Conservation (phyloP, 2,113 vertebrate genomes). For the Lepus europaeus region DNA sequence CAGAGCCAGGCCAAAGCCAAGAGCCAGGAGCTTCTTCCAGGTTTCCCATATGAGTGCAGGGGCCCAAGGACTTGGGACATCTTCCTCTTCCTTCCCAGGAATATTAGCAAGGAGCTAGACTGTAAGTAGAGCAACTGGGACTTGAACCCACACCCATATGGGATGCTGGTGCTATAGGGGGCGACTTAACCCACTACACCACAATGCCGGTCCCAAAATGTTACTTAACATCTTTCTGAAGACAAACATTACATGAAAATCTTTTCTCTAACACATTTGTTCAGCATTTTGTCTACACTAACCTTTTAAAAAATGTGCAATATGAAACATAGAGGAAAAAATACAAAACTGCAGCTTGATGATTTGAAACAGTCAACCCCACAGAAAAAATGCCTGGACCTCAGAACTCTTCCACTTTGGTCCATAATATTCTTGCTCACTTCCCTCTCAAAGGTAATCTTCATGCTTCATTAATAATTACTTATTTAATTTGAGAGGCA, state of each 20-base stretch:
- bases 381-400: background rate
- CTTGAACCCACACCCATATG: too few relatives aligned
- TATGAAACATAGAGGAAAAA: conserved; percentile 22
- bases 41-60: too few relatives aligned
- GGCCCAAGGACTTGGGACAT: too few relatives aligned
- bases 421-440: background rate
- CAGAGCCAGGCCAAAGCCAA: too few relatives aligned
- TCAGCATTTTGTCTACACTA: background rate
- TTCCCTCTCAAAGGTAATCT: background rate
- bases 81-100: too few relatives aligned
- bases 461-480: too few relatives aligned
- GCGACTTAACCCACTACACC: too few relatives aligned
- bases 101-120: too few relatives aligned
- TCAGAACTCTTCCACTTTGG: background rate
- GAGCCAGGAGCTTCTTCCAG: too few relatives aligned
- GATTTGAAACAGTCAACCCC: background rate
- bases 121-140: too few relatives aligned
- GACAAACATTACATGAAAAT: background rate
- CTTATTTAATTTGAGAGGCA: too few relatives aligned
- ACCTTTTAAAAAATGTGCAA: background rate
- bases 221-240: conserved; percentile 41
- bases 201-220: background rate
- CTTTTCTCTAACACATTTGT: background rate
- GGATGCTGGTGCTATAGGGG: too few relatives aligned
- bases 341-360: background rate